Conservation (phyloP, 2,797 vertebrate genomes). For the Tarsius wallacei region DNA sequence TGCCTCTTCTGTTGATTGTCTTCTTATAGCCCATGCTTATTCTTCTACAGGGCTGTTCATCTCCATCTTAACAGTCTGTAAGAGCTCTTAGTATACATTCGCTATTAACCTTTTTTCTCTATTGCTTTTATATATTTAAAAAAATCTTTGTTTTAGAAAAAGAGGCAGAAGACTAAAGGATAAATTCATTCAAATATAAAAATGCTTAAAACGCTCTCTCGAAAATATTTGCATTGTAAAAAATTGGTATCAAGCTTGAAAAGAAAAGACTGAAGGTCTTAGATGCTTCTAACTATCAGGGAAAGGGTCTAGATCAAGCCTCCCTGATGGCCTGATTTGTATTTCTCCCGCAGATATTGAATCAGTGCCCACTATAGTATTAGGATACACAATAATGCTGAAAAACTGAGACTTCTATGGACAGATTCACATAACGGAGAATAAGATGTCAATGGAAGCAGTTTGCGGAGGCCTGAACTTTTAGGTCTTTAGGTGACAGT, state of each 20-base stretch:
- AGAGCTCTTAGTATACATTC: neutral
- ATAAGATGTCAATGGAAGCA: neutral
- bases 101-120: constrained; percentile 47
- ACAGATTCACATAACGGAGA: too few relatives aligned
- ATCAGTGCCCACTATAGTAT: accelerated
- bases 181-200: constrained; percentile 68
- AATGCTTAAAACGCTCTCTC: constrained; percentile 61
- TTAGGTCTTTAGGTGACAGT: neutral
- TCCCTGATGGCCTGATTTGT: neutral
- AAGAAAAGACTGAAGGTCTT: constrained; percentile 35
- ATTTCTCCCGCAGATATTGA: neutral
- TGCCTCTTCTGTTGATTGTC: neutral
- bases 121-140: constrained; percentile 1
- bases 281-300: neutral
- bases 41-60: neutral
- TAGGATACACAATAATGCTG: neutral
- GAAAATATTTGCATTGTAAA: constrained; percentile 78
- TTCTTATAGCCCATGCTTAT: accelerated
- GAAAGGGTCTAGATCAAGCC: constrained; percentile 29
- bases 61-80: neutral
- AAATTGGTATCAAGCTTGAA: constrained; percentile 66
- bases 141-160: constrained; percentile 59
- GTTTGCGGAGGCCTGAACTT: neutral
- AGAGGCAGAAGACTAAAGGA: constrained; percentile 62
- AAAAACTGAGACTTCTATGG: neutral